These are phyloP conservation scores for Calidris pugnax DNA, from an alignment of 2,113 vertebrate species.

Conservation along the genomic window DNA sequence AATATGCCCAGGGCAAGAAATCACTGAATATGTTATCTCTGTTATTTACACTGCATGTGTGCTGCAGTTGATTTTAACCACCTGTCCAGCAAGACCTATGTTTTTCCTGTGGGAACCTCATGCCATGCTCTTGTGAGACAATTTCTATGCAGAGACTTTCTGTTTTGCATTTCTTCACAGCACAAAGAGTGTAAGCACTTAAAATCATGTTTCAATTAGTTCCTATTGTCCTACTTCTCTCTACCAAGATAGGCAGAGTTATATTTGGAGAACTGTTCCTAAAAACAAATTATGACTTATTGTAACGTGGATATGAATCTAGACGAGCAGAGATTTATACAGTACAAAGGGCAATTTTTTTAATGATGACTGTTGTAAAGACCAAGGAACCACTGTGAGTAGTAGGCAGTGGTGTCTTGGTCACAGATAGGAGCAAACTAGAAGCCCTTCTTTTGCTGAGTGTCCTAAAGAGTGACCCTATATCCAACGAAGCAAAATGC, in stretches of 20 bases:
- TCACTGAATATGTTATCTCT: neutral
- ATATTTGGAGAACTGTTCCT: neutral
- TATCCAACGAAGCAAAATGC: neutral
- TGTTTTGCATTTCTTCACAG: neutral
- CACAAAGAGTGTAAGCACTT: neutral
- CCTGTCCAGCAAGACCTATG: neutral
- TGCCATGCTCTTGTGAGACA: neutral
- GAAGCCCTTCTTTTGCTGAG: neutral
- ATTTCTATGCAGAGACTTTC: neutral
- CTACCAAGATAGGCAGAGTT: neutral
- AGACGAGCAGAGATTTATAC: neutral
- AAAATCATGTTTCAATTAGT: neutral
- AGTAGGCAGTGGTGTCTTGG: neutral
- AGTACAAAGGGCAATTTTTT: neutral
- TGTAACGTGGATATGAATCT: rapidly evolving
- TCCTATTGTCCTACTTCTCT: neutral
- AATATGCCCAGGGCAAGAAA: neutral
- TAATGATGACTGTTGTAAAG: neutral
- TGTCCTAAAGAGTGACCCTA: neutral
- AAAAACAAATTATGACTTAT: neutral
- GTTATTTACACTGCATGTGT: neutral
- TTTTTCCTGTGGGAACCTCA: neutral
- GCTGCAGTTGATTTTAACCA: neutral
- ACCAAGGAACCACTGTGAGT: neutral
- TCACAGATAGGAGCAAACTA: neutral